Evolutionary conservation across 2,888 invertebrate genomes (phyloP), one percentile per base, ranked within the genome.

Genomic region (Dinocampus coccinellae): DNA sequence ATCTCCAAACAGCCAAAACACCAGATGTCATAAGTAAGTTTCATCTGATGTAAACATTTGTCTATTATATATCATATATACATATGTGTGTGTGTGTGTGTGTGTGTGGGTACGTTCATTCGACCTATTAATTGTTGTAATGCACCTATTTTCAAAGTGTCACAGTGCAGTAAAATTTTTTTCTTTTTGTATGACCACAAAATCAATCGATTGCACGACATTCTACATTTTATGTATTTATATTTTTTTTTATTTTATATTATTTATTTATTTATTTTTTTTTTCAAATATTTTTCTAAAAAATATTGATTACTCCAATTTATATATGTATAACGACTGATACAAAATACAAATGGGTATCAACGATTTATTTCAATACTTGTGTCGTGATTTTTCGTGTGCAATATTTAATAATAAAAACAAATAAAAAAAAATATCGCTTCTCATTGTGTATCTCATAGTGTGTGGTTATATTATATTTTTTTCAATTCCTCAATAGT

Each of bases 1-100:
- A 98, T 86, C 89, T 93, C 76, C 98, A 98, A 89, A 91, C 92
- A 0, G 91, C 92, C 33, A 88, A 88, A 65, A 92, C 94, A 66
- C 95, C 96, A 36, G 93, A 92, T 79, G 88, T 90, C 22, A 90
- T 84, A 87, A 93, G 90, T 91, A 88, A 11, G 79, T 75, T 71
- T 34, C 24, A 63, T 66, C 57, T 55, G 11, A 53, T 58, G 11
- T 33, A 20, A 26, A 47, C 60, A 47, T 52, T 4, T 34, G n/a
- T 20, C n/a, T n/a, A n/a, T n/a, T n/a, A n/a, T n/a, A 34, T 36
- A 39, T 34, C 29, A 47, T 22, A 36, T 34, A 34, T 20, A 33
- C 20, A 60, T 20, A 33, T 60, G 16, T 22, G 22, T 55, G 26
- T 55, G 16, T 55, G 34, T 60, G 33, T n/a, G n/a, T 20, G 22